Percentiles rank a stretch among this genome's conserved stretches.
phyloP scores from a whole-genome alignment of 2,113 vertebrate species.

The Chionodraco myersi region DNA sequence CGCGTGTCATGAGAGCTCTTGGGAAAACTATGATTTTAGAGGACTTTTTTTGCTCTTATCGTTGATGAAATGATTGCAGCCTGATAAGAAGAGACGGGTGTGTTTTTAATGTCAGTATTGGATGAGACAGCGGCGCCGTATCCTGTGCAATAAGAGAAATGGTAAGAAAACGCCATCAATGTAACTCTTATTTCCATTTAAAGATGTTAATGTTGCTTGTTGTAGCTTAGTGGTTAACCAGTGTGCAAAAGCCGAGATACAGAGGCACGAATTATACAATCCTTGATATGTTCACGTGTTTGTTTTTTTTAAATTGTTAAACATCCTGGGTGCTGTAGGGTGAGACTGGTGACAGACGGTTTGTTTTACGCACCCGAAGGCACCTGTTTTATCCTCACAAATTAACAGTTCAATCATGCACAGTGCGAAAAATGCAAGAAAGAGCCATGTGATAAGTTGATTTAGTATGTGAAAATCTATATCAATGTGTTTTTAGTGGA shows the following conservation, averaged over 20 bases:
- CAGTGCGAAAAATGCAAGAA: background rate
- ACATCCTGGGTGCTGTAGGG: slow-evolving; percentile 8
- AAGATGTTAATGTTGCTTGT: background rate
- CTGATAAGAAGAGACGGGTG: slow-evolving; percentile 5
- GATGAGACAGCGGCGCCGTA: slow-evolving; percentile 33
- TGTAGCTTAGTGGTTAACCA: background rate
- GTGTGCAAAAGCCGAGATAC: background rate
- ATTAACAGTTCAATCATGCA: background rate
- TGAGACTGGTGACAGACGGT: slow-evolving; percentile 18
- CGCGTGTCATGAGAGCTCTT: slow-evolving; percentile 11
- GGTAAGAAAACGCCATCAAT: slow-evolving; percentile 61
- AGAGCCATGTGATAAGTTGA: slow-evolving; percentile 14
- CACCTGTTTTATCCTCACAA: slow-evolving; percentile 21
- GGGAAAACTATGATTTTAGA: slow-evolving; percentile 5
- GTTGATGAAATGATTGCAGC: background rate
- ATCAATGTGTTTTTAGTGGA: background rate
- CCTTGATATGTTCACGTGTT: background rate
- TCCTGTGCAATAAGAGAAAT: slow-evolving; percentile 28
- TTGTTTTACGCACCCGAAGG: slow-evolving; percentile 34
- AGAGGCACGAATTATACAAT: background rate
- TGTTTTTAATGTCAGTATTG: slow-evolving; percentile 19
- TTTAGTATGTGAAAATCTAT: background rate
- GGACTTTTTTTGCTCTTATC: slow-evolving; percentile 27
- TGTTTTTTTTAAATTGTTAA: slow-evolving; percentile 3
- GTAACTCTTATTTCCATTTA: slow-evolving; percentile 24